These are phyloP conservation scores for Crambe crambe DNA, from an alignment of 37 sponge, comb jelly and placozoan species.

Conservation along the genomic window DNA sequence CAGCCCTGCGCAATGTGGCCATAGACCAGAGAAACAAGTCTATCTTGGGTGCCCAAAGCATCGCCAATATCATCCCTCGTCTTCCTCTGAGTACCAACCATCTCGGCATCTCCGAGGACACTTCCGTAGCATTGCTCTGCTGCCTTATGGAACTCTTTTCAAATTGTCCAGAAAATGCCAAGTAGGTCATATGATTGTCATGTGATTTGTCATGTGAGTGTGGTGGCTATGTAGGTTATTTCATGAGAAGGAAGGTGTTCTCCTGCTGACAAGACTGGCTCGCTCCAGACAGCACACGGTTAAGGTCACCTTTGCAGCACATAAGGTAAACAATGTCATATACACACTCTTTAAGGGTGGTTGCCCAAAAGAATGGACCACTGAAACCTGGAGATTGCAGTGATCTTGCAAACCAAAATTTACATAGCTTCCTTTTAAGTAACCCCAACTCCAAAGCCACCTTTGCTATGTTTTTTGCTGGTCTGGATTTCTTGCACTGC, in stretches of 20 bases:
- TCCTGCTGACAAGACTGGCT: constrained; percentile 38
- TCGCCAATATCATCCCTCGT: constrained; percentile 57
- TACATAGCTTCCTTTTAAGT: no score
- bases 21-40: constrained; percentile 81
- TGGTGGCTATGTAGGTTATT: constrained; percentile 32
- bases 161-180: constrained; percentile 66
- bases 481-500: no score
- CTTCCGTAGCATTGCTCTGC: constrained; percentile 76
- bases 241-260: constrained; percentile 47
- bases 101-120: constrained; percentile 77
- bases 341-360: no score
- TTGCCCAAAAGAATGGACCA: no score
- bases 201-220: neutral
- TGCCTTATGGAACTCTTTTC: constrained; percentile 71
- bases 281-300: constrained; percentile 62
- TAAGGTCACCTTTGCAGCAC: constrained; percentile 68
- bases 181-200: constrained; percentile 21
- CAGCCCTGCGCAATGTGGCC: constrained; percentile 84
- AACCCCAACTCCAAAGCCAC: no score
- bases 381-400: no score
- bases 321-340: no score
- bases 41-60: constrained; percentile 54
- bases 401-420: no score
- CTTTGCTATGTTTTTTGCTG: no score
- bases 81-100: constrained; percentile 74